Base-by-base conservation (phyloP, 1,140 invertebrate species). In the Thalassaphorura encarpata region DNA sequence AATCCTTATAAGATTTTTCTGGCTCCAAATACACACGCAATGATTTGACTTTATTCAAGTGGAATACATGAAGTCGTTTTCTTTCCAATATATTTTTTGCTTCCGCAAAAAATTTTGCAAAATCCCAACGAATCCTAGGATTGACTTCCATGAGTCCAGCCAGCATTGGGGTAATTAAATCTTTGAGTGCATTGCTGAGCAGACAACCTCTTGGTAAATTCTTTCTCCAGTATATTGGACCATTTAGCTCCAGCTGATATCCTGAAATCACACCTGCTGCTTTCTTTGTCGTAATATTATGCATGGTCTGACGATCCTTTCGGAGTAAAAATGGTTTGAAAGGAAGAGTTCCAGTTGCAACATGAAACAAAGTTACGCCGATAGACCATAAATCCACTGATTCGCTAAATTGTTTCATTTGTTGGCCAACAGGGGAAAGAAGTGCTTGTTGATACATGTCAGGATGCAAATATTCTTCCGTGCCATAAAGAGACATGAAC, bases 381-480 rank as follows among this genome's bases (percentile, higher is more conserved):
- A 97, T 92, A 4, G 89, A 94, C 93, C 94, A 98, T 13, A 98
- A 73, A 74, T 98, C 94, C 24, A 46, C 50, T 1, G 54, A 57
- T 21, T 89, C 91, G 26, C 89, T 91, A 0, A 90, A 91, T 15
- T 85, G 85, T 75, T 96, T 97, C 23, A 85, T 85, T 71, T 92
- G 90, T 0, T 83, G 84, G 8, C 48, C 23, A 21, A 31, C 2
- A 13, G 16, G n/a, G 6, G 40, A 18, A 2, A 51, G n/a, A 19
- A 56, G 39, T 4, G 40, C 21, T 64, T 89, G 72, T 69, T 94
- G 91, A 71, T 96, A 96, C 81, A 97, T 89, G 73, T 96, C 90
- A 2, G 94, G 94, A 76, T 97, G 91, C 31, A 98, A 71, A 72
- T 97, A 98, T 71, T 97, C 94, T 68, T 97, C 93, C 1, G 94